phyloP scores from a whole-genome alignment of 2,113 vertebrate species.

The Phylloscopus trochiloides region DNA sequence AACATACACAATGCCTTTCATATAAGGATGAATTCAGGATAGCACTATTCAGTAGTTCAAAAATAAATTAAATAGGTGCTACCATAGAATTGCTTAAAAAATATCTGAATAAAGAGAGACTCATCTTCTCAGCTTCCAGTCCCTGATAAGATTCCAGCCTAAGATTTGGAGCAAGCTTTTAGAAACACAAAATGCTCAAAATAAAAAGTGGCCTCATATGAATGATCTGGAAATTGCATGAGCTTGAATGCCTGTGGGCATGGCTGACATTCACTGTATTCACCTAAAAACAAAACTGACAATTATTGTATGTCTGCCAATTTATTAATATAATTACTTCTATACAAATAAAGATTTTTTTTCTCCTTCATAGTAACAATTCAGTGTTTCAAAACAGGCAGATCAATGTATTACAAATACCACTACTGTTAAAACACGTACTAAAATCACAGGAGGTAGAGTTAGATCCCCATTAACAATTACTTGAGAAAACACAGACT shows the following conservation, averaged over 20 bases:
- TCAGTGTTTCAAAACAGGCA: slow-evolving; percentile 12
- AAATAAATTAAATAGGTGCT: not conserved
- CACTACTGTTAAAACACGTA: slow-evolving; percentile 9
- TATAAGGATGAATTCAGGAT: not conserved
- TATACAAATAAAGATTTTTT: not conserved
- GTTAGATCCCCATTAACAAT: slow-evolving; percentile 26
- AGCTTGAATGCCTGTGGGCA: not conserved
- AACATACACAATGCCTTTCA: not conserved
- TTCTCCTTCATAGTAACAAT: slow-evolving; percentile 5
- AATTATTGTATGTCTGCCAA: not conserved
- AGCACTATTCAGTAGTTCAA: not conserved
- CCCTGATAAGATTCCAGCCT: not conserved
- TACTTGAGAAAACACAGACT: slow-evolving; percentile 10
- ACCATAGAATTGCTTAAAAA: not conserved
- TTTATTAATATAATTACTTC: slow-evolving; percentile 37
- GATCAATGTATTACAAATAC: slow-evolving; percentile 19
- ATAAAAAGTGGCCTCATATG: not conserved
- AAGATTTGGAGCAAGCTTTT: not conserved
- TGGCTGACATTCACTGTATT: not conserved
- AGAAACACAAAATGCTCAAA: not conserved
- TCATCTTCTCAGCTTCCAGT: not conserved
- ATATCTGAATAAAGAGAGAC: not conserved
- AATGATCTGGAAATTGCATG: not conserved
- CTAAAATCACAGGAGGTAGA: slow-evolving; percentile 59
- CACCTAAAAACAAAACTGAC: slow-evolving; percentile 31